Evolutionary conservation across 2,113 vertebrate genomes (phyloP).

Genomic region (Engraulis encrasicolus): DNA sequence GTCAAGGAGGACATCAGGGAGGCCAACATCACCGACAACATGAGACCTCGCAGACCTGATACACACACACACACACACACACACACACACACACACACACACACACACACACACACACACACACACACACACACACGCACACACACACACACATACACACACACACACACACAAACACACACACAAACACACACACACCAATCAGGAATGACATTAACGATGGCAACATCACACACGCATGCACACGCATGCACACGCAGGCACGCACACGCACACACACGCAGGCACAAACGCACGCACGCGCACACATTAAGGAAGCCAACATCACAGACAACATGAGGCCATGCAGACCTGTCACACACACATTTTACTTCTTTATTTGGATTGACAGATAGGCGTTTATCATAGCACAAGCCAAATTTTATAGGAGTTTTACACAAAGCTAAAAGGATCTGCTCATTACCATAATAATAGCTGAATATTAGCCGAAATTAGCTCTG

Average conservation of each 20-base stretch:
- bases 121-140: neutral
- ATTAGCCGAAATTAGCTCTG: no score
- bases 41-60: constrained; percentile 89
- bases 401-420: no score
- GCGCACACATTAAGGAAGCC: neutral
- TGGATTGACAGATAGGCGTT: no score
- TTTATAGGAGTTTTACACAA: no score
- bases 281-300: neutral
- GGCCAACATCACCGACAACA: constrained; percentile 95
- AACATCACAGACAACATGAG: neutral
- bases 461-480: no score
- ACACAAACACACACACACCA: neutral
- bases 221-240: neutral
- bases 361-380: no score
- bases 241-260: neutral
- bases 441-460: no score
- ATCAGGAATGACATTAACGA: neutral
- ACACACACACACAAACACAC: neutral
- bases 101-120: neutral
- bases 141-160: neutral
- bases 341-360: no score
- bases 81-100: neutral
- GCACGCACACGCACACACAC: neutral
- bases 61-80: constrained; percentile 21
- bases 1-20: constrained; percentile 98